phyloP scores from a whole-genome alignment of 2,113 vertebrate species.

The Riparia riparia region DNA sequence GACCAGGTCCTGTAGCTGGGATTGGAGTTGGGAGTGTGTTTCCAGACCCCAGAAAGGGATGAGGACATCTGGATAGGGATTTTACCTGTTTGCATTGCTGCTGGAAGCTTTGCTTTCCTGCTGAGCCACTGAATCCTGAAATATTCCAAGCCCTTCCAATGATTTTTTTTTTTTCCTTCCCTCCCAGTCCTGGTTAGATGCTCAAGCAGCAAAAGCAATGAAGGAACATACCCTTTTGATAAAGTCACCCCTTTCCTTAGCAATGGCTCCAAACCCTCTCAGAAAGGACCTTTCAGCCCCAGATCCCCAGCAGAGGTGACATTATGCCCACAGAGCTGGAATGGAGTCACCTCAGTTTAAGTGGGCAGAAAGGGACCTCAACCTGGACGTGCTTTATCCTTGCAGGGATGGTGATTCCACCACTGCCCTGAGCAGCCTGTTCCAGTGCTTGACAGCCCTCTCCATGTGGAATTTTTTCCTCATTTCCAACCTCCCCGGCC shows the following conservation, averaged over 20 bases:
- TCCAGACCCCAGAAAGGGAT: neutral
- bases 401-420: neutral
- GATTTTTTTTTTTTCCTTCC: too few relatives aligned
- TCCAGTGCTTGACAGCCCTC: neutral
- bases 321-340: neutral
- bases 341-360: rapidly evolving
- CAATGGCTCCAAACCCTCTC: neutral
- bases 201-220: neutral
- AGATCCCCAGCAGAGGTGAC: rapidly evolving
- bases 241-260: neutral
- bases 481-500: neutral
- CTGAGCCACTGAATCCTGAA: neutral
- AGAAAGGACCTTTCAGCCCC: neutral
- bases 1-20: neutral
- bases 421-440: neutral
- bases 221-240: neutral
- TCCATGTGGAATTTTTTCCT: rapidly evolving
- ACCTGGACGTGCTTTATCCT: neutral
- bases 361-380: neutral
- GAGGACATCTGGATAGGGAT: neutral
- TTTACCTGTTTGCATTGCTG: neutral
- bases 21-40: neutral
- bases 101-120: neutral
- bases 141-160: neutral
- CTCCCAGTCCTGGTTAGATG: neutral